phyloP scores from a whole-genome alignment of 2,797 vertebrate genomes.

The Oceanodroma leucorhoa region DNA sequence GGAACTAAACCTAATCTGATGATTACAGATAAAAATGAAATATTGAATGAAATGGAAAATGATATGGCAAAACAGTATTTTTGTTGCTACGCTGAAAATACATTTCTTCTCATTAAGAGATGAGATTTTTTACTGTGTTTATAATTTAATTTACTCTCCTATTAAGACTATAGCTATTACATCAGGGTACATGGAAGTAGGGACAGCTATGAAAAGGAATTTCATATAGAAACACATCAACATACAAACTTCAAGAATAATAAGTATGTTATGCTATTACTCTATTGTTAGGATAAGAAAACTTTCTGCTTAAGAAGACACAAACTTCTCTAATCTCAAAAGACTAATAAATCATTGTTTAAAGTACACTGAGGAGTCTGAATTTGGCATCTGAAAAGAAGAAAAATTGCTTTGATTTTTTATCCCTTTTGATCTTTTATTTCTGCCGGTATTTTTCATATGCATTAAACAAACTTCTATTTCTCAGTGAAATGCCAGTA shows the following conservation, averaged over 20 bases:
- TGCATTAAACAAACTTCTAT: constrained; percentile 1
- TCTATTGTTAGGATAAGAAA: not conserved
- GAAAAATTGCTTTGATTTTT: constrained; percentile 42
- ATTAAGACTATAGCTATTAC: not conserved
- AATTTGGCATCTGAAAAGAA: not conserved
- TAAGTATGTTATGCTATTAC: not conserved
- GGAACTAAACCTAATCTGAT: not conserved
- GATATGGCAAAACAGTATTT: not conserved
- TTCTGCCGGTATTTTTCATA: constrained; percentile 36
- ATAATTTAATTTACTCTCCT: not conserved
- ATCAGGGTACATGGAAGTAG: not conserved
- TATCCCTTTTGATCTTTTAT: constrained; percentile 39
- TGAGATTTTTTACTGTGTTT: not conserved
- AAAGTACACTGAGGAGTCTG: not conserved
- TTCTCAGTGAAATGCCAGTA: constrained; percentile 26
- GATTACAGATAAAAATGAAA: not conserved
- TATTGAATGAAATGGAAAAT: not conserved
- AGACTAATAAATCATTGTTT: constrained; percentile 14
- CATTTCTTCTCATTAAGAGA: not conserved
- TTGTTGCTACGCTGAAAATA: not conserved
- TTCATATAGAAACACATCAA: not conserved
- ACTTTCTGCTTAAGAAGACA: not conserved
- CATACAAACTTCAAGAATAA: not conserved
- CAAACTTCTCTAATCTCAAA: not conserved
- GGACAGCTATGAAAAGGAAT: not conserved